Evolutionary conservation across 2,113 vertebrate genomes (phyloP), one percentile per base, ranked within the genome.

Genomic region (Macaca mulatta): DNA sequence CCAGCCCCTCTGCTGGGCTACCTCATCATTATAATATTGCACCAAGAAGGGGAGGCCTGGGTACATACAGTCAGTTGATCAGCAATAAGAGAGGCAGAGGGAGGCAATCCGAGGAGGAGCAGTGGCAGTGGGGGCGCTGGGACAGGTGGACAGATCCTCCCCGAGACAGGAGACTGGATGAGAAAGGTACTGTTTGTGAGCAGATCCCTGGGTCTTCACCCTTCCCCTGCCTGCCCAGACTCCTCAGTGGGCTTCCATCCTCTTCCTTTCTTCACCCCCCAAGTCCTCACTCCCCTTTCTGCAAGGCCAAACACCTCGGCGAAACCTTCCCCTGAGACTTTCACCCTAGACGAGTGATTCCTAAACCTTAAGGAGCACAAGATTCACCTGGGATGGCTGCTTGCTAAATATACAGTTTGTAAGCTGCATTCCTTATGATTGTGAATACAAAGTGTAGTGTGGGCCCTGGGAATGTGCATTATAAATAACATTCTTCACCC

Each of bases 11-110:
- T 69, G 93, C 99, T 98, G 97, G 98, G 99, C 99, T 97, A 98
- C 98, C 99, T 99, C 99, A 99, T 99, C 99, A 99, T 99, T 99
- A 99, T 99, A 99, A 99, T 99, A 99, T 98, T 99, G 99, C 99
- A 99, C 99, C 99, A 74, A 93, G 93, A 92, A 96, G 64, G 90
- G 98, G 99, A 99, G 99, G 99, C 99, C 99, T 99, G 99, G 99
- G 99, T 97, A 98, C 95, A 97, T 97, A 97, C 98, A 98, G 98
- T 98, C 96, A 98, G 99, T 98, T 98, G 98, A 99, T 98, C 99
- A 98, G 98, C 93, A 95, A 84, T 95, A 57, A 96, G 69, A 48
- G 45, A 94, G 11, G 67, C 75, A 83, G 91, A 59, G 30, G 5
- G 50, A 69, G 87, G 77, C 30, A 78, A 77, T 38, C 50, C 1